phyloP scores from a whole-genome alignment of 2,888 invertebrate genomes.

The Limnephilus auricula region DNA sequence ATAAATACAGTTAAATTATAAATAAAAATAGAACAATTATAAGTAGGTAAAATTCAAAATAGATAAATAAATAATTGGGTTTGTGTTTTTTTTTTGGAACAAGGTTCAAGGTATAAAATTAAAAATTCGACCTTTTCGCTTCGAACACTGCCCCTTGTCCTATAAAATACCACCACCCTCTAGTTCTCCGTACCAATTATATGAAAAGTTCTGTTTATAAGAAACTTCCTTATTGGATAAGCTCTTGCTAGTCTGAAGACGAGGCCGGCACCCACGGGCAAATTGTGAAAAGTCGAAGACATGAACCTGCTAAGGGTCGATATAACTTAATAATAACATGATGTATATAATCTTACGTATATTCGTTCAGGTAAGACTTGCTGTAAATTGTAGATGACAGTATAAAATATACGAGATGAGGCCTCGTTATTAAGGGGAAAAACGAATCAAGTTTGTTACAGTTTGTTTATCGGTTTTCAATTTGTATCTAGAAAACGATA shows the following conservation, averaged over 20 bases:
- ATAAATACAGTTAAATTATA: too few relatives aligned
- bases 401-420: not conserved
- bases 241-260: not conserved
- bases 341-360: constrained; percentile 49
- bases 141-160: not conserved
- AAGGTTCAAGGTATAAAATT: too few relatives aligned
- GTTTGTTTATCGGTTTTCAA: not conserved
- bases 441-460: not conserved
- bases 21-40: too few relatives aligned
- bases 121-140: not conserved
- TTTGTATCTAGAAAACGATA: not conserved
- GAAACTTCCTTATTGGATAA: not conserved
- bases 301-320: constrained; percentile 55
- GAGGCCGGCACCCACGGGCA: not conserved
- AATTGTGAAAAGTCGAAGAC: constrained; percentile 22
- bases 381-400: not conserved
- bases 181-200: not conserved
- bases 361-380: constrained; percentile 48
- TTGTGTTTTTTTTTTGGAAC: too few relatives aligned
- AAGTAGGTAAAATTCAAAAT: too few relatives aligned
- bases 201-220: too few relatives aligned
- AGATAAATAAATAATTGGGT: too few relatives aligned
- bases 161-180: not conserved
- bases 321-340: constrained; percentile 60
- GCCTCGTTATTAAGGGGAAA: not conserved